These are phyloP conservation scores for Cuculus canorus DNA, from an alignment of 2,797 vertebrate species.

Conservation along the genomic window DNA sequence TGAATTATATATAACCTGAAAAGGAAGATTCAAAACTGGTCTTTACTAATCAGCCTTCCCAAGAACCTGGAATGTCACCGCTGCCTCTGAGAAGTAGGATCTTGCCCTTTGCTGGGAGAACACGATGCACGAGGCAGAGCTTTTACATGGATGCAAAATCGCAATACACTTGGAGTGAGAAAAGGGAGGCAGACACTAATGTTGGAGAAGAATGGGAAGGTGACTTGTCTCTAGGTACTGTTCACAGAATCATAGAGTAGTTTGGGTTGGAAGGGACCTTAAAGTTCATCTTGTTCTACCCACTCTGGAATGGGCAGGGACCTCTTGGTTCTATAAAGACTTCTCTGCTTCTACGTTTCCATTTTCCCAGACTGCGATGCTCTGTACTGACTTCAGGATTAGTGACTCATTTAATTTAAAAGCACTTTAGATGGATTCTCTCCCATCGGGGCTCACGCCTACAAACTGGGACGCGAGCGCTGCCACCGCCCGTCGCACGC, in stretches of 20 bases:
- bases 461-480: background rate
- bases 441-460: background rate
- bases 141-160: rapidly evolving
- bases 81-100: background rate
- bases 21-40: background rate
- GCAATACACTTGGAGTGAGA: too few species aligned
- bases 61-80: background rate
- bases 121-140: rapidly evolving
- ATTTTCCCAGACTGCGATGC: background rate
- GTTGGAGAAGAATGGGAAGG: background rate
- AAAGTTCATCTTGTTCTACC: too few species aligned
- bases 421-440: background rate
- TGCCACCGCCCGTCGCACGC: too few species aligned
- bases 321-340: background rate
- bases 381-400: background rate
- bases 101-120: background rate
- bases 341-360: background rate
- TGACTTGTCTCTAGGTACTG: background rate
- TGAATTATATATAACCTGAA: background rate
- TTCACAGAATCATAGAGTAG: too few species aligned
- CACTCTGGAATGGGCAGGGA: too few species aligned
- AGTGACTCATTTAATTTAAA: background rate
- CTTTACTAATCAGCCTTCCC: background rate
- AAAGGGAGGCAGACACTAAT: background rate
- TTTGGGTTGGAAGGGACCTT: too few species aligned